phyloP scores from a whole-genome alignment of 2,797 vertebrate genomes.

The Rhincodon typus region DNA sequence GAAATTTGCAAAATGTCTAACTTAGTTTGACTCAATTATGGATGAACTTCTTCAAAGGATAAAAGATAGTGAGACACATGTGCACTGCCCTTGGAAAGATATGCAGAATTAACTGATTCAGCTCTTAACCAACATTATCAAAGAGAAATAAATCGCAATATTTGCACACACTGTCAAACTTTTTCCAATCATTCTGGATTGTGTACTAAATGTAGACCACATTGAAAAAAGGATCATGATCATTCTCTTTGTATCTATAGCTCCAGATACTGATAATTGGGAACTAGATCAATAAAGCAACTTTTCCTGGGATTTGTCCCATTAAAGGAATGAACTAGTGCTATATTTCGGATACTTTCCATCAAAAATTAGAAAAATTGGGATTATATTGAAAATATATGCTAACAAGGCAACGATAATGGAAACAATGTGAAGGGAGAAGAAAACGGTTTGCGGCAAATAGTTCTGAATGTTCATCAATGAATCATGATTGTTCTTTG shows the following conservation, averaged over 20 bases:
- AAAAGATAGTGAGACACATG: background rate
- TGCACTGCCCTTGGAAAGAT: background rate
- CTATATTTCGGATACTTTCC: no score
- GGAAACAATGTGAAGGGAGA: no score
- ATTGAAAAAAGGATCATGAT: background rate
- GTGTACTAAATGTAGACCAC: background rate
- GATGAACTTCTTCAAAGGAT: background rate
- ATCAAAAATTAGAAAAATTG: no score
- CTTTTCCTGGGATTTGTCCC: background rate
- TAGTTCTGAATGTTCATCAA: no score
- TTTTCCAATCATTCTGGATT: background rate
- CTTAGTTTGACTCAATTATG: background rate
- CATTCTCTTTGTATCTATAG: background rate
- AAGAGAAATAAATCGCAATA: no score
- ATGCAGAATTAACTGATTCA: background rate
- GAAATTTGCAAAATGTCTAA: background rate
- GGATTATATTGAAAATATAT: no score
- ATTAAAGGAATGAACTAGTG: no score
- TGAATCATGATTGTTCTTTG: no score
- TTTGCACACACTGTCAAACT: background rate
- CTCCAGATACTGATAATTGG: background rate
- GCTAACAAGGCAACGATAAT: no score
- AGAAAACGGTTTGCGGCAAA: no score
- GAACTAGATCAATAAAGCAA: background rate
- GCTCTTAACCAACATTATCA: background rate